These are phyloP conservation scores for Arizona elegans DNA, from an alignment of 2,113 vertebrate species.

Conservation along the genomic window DNA sequence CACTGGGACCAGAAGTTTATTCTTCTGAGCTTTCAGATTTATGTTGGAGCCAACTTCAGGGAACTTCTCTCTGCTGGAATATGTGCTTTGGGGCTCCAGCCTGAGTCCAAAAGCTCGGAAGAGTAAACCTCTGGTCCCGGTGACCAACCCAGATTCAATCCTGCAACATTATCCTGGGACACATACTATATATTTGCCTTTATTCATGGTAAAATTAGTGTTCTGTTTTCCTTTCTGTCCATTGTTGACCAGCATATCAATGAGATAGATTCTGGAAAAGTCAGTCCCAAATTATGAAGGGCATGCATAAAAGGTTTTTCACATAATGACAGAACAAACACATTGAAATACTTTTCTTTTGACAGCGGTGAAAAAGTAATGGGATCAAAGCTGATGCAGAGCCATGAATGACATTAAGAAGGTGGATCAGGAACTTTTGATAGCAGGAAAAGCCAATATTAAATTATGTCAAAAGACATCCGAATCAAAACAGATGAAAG, in stretches of 20 bases:
- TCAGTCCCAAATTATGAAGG: neutral
- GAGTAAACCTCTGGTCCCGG: too few relatives aligned
- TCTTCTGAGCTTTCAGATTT: neutral
- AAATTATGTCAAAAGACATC: conserved; percentile 16
- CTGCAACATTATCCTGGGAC: neutral
- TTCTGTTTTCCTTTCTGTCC: neutral
- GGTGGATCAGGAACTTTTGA: conserved; percentile 27
- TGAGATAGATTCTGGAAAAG: neutral
- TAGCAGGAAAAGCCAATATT: conserved; percentile 18
- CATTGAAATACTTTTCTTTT: conserved; percentile 14
- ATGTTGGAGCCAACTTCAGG: neutral
- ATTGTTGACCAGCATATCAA: neutral
- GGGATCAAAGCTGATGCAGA: conserved; percentile 5
- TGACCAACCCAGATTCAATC: neutral
- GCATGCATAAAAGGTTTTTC: conserved; percentile 7
- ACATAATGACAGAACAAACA: conserved; percentile 5
- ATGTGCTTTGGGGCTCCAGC: neutral
- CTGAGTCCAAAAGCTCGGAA: neutral
- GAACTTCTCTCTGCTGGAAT: neutral
- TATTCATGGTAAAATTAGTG: neutral
- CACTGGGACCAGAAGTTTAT: neutral
- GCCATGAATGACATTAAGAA: conserved; percentile 8
- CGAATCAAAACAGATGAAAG: conserved; percentile 32
- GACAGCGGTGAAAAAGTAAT: neutral
- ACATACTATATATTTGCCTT: neutral